Base-by-base conservation (phyloP, 1,140 invertebrate species). In the Pseudomyrmex gracilis region DNA sequence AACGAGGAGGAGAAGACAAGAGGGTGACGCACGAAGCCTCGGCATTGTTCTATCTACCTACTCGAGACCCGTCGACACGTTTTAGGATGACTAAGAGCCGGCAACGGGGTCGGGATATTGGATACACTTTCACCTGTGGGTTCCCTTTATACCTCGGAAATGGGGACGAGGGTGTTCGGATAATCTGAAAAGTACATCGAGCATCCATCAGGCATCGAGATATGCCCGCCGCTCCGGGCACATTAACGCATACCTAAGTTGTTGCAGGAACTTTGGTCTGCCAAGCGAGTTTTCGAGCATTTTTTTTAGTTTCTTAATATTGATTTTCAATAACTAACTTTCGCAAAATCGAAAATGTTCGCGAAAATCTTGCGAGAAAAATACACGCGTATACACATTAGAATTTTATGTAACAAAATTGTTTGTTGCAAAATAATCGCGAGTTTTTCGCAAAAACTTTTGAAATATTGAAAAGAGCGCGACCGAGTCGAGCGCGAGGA, bases 21-120 rank as follows among this genome's bases (percentile, higher is more conserved):
- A 68, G 87, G 61, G 73, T 87, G 86, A 87, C 86, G 85, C 85
- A 87, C 86, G 67, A 57, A 78, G 17, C 74, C 60, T 34, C 9
- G 68, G 82, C 82, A 88, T 88, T 88, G 86, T 88, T 88, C 86
- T 82, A 80, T 70, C 86, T 82, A 80, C 74, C 86, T 85, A 87
- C 86, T 61, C 57, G 73, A 58, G 58, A 34, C 17, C 12, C 58
- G 68, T 66, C 85, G 76, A 87, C 85, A 78, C 80, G 82, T 87
- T 78, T 78, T 87, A 87, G 78, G 85, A 87, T 87, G 86, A 87
- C 85, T 87, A 87, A 87, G 61, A 64, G 86, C 22, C 73, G 53
- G 64, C 47, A 55, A 51, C 45, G 74, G 13, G 43, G 34, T 34
- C 34, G 34, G 34, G 34, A 34, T 67, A 76, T 61, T 66, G 57